Percentiles rank a stretch among this genome's conserved stretches.
phyloP scores from a whole-genome alignment of 2,113 vertebrate species.

The Seriola quinqueradiata region DNA sequence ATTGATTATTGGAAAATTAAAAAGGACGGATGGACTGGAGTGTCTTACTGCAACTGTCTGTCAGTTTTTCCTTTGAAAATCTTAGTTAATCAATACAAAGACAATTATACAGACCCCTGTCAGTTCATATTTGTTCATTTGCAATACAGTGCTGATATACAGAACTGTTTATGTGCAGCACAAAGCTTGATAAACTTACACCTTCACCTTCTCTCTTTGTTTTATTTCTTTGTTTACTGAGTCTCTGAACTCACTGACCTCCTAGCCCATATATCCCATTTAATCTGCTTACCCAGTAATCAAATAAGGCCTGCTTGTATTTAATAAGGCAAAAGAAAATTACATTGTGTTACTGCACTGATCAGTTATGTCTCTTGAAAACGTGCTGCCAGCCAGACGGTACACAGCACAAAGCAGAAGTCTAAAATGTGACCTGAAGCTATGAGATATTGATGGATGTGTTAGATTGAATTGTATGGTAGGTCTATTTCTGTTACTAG shows the following conservation, averaged over 20 bases:
- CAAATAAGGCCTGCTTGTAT: slow-evolving; percentile 57
- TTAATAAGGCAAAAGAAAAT: slow-evolving; percentile 65
- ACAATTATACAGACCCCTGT: not conserved
- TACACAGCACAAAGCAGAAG: not conserved
- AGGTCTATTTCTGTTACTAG: not conserved
- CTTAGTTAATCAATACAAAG: not conserved
- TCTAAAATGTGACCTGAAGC: slow-evolving; percentile 28
- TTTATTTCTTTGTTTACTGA: slow-evolving; percentile 41
- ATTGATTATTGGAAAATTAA: too few relatives aligned
- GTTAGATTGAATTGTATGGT: not conserved
- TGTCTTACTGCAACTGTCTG: too few relatives aligned
- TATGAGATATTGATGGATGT: not conserved
- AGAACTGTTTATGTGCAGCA: not conserved
- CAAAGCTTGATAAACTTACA: not conserved
- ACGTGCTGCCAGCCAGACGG: slow-evolving; percentile 4
- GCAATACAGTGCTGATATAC: not conserved
- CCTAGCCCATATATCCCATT: slow-evolving; percentile 9
- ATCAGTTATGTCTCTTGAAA: slow-evolving; percentile 46
- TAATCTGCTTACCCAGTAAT: slow-evolving; percentile 48
- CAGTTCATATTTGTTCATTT: too few relatives aligned
- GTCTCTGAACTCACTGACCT: slow-evolving; percentile 36
- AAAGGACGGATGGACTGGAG: too few relatives aligned
- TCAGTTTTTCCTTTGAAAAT: too few relatives aligned
- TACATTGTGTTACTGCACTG: slow-evolving; percentile 32
- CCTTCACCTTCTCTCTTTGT: not conserved